Evolutionary conservation across 1,140 invertebrate species (phyloP).

Genomic region (Papilio dardanus): DNA sequence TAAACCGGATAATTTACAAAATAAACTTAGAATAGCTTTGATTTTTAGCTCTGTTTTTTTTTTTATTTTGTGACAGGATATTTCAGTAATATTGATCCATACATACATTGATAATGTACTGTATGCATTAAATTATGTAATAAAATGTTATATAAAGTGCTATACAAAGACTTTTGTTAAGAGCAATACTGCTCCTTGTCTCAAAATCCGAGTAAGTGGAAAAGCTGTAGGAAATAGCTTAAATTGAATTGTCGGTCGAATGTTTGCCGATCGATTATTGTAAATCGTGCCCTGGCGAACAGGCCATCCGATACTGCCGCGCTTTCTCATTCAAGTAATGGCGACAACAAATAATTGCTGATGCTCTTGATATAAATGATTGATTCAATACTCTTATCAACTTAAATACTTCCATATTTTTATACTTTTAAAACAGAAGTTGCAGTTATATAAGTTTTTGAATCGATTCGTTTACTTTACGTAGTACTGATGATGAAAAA

Average conservation of each 20-base stretch:
- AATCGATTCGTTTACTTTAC: too few relatives aligned
- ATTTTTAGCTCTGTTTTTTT: too few relatives aligned
- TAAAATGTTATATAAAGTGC: too few relatives aligned
- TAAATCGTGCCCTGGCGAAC: slow-evolving; percentile 40
- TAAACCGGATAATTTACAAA: too few relatives aligned
- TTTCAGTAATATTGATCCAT: too few relatives aligned
- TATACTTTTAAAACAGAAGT: neutral
- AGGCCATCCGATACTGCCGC: slow-evolving; percentile 35
- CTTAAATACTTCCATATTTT: neutral
- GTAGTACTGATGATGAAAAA: too few relatives aligned
- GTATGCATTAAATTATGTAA: too few relatives aligned
- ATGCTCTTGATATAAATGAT: slow-evolving; percentile 33
- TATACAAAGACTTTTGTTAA: neutral
- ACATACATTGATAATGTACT: too few relatives aligned
- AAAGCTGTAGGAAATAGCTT: slow-evolving; percentile 22
- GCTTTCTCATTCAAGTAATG: slow-evolving; percentile 39
- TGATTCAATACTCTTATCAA: slow-evolving; percentile 7
- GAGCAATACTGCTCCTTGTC: neutral
- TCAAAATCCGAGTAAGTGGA: neutral
- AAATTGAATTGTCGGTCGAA: slow-evolving; percentile 38
- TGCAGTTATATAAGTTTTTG: too few relatives aligned
- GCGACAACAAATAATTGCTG: slow-evolving; percentile 35
- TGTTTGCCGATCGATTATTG: slow-evolving; percentile 43
- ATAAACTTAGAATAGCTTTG: too few relatives aligned
- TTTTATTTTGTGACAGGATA: too few relatives aligned